phyloP scores from a whole-genome alignment of 2,888 invertebrate genomes.

The Trissolcus japonicus region DNA sequence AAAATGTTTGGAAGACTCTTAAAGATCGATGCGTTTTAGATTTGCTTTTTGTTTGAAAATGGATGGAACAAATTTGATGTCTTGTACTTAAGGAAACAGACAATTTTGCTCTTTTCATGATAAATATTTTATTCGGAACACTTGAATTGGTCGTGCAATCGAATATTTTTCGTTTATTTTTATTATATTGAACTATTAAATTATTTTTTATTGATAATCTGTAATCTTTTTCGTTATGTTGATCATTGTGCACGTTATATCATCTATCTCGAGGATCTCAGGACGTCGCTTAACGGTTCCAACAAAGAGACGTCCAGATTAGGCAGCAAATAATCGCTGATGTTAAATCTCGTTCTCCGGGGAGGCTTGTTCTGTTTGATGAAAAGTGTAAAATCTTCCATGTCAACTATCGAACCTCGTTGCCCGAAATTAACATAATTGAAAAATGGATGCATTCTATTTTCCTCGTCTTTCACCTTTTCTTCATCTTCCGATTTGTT shows the following conservation, averaged over 20 bases:
- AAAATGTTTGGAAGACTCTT: too few relatives aligned
- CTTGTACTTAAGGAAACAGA: too few relatives aligned
- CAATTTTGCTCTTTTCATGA: too few relatives aligned
- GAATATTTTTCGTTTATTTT: too few relatives aligned
- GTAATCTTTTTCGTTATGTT: background rate
- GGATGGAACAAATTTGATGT: too few relatives aligned
- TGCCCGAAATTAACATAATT: background rate
- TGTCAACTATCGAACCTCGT: background rate
- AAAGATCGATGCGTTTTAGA: too few relatives aligned
- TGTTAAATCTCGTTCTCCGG: background rate
- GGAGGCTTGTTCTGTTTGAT: background rate
- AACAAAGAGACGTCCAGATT: background rate
- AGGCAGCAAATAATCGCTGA: background rate
- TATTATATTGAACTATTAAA: too few relatives aligned
- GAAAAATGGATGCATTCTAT: background rate
- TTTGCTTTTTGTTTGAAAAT: too few relatives aligned
- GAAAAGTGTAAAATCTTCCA: background rate
- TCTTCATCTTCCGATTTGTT: background rate
- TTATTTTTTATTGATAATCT: too few relatives aligned
- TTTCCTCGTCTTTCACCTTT: background rate
- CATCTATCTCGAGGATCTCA: background rate
- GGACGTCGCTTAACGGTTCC: background rate
- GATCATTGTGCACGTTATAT: background rate
- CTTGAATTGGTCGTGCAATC: too few relatives aligned
- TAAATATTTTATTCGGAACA: too few relatives aligned